Percentiles rank a stretch among this genome's conserved stretches.
phyloP scores from a whole-genome alignment of 1,140 invertebrate species.

The Pogonomyrmex californicus region DNA sequence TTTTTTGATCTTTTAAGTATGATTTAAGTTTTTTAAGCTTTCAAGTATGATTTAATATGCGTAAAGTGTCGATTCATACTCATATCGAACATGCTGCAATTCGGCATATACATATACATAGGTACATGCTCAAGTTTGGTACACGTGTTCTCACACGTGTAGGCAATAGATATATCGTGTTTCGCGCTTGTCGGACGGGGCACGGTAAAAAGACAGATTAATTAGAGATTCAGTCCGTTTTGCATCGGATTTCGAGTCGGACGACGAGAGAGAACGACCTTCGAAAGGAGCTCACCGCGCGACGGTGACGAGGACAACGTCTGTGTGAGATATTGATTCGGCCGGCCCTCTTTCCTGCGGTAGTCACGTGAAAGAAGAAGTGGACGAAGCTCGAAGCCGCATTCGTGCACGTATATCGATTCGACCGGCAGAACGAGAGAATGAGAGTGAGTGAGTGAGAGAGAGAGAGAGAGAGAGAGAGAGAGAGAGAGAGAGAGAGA shows the following conservation, averaged over 20 bases:
- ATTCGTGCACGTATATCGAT: conserved; percentile 79
- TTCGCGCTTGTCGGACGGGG: background rate
- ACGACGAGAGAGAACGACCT: conserved; percentile 54
- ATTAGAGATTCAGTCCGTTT: conserved; percentile 47
- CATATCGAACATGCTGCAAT: background rate
- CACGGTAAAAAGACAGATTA: conserved; percentile 35
- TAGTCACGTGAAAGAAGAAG: conserved; percentile 79
- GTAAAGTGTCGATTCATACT: background rate
- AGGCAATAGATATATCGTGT: conserved; percentile 4
- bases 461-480: background rate
- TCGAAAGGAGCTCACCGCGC: conserved; percentile 38
- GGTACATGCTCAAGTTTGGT: background rate
- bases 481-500: conserved; percentile 7
- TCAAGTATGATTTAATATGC: conserved; percentile 29
- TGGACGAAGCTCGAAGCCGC: conserved; percentile 78
- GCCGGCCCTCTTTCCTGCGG: conserved; percentile 77
- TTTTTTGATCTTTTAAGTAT: background rate
- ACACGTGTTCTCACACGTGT: conserved; percentile 39
- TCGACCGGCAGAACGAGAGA: conserved; percentile 66
- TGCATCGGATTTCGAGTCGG: conserved; percentile 40
- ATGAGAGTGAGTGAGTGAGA: conserved; percentile 21
- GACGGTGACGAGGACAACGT: conserved; percentile 67
- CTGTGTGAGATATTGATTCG: conserved; percentile 77
- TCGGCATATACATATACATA: background rate
- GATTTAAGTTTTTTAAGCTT: conserved; percentile 40